These are phyloP conservation scores for Hemaris fuciformis DNA, from an alignment of 2,888 invertebrate genomes.

Conservation along the genomic window DNA sequence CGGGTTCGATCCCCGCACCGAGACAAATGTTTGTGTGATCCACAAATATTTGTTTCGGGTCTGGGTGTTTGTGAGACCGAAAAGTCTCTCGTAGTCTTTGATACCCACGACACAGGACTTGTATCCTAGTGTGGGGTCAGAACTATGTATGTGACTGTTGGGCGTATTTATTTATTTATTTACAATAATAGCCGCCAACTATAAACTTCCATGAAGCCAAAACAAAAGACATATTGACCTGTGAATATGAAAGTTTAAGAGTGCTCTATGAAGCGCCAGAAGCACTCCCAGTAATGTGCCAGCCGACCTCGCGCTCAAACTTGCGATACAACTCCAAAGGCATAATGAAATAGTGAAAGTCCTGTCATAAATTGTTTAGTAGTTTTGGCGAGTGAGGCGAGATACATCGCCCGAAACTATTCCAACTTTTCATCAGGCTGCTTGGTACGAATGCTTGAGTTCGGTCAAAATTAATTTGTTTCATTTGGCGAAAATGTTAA, in stretches of 20 bases:
- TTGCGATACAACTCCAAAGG: background rate
- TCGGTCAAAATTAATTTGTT: background rate
- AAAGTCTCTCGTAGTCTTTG: too few species aligned
- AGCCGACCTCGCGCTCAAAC: background rate
- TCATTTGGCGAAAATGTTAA: too few species aligned
- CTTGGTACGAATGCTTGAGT: background rate
- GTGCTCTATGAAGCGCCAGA: background rate
- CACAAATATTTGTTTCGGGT: too few species aligned
- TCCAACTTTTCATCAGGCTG: background rate
- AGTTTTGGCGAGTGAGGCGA: slow-evolving; percentile 25
- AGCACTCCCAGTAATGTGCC: background rate
- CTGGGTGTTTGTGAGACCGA: too few species aligned
- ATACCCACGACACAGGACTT: too few species aligned
- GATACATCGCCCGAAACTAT: background rate
- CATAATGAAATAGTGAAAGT: background rate
- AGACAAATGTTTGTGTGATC: too few species aligned
- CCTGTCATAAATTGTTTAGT: slow-evolving; percentile 20
- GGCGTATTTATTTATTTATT: too few species aligned
- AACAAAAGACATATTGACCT: background rate
- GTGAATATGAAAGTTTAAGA: background rate
- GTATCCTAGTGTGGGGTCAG: too few species aligned
- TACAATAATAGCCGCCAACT: too few species aligned
- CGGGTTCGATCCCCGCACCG: too few species aligned
- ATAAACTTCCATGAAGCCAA: too few species aligned
- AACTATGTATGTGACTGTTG: too few species aligned